Evolutionary conservation across 2,113 vertebrate species (phyloP).

Genomic region (Cyrtonyx montezumae): DNA sequence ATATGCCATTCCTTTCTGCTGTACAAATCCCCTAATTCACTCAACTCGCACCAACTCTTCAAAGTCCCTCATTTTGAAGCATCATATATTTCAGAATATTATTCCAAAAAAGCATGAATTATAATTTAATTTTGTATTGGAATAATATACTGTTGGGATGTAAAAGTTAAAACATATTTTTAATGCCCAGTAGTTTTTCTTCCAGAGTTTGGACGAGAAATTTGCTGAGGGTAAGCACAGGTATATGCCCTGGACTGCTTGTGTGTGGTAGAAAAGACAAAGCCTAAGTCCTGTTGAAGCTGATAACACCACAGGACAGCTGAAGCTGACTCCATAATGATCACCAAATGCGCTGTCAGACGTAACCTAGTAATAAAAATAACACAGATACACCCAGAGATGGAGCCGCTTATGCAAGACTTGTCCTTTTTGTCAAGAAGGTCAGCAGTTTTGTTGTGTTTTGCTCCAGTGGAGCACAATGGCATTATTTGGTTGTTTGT

Average conservation of each 20-base stretch:
- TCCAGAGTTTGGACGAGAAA: neutral
- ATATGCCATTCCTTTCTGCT: conserved; percentile 9
- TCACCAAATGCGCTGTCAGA: neutral
- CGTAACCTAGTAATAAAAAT: conserved; percentile 46
- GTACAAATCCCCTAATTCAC: conserved; percentile 20
- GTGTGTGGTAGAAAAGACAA: neutral
- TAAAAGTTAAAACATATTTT: neutral
- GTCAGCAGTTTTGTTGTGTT: conserved; percentile 9
- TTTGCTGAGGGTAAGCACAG: neutral
- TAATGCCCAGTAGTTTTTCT: neutral
- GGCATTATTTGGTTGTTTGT: neutral
- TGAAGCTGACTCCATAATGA: neutral
- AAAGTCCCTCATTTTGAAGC: neutral
- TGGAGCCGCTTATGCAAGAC: conserved; percentile 16
- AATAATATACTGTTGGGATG: neutral
- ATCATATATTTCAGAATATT: neutral
- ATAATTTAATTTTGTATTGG: neutral
- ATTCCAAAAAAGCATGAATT: neutral
- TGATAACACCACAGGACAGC: neutral
- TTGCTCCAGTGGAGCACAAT: neutral
- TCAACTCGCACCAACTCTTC: neutral
- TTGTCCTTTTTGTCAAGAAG: neutral
- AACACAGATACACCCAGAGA: neutral
- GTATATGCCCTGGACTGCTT: neutral
- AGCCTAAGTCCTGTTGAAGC: neutral